phyloP scores from a whole-genome alignment of 2,797 vertebrate genomes.

The Euphonia xanthogaster region DNA sequence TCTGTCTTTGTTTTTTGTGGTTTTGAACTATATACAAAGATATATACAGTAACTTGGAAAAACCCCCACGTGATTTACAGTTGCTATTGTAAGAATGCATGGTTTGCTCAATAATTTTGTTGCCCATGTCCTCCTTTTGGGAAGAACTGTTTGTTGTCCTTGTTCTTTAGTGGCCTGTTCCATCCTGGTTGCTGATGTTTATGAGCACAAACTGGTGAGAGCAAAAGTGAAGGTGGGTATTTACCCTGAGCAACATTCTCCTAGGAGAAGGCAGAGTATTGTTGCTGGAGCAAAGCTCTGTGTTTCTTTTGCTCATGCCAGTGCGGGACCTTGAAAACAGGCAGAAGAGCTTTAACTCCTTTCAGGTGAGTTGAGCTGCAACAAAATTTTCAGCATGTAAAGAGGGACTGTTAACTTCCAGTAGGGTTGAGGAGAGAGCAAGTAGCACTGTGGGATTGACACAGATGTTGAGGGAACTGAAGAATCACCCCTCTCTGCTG shows the following conservation, averaged over 20 bases:
- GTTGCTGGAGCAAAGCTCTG: neutral
- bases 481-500: neutral
- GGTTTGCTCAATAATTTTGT: neutral
- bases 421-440: neutral
- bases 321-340: neutral
- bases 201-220: neutral
- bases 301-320: neutral
- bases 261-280: neutral
- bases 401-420: neutral
- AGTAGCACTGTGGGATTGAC: rapidly evolving
- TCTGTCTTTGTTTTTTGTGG: neutral
- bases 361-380: neutral
- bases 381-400: neutral
- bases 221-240: neutral
- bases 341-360: neutral
- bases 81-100: neutral
- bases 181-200: neutral
- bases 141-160: neutral
- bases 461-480: neutral
- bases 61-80: rapidly evolving
- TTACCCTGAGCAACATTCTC: neutral
- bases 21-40: neutral
- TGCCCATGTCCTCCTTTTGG: neutral
- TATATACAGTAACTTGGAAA: neutral
- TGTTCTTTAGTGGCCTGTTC: neutral